phyloP scores from a whole-genome alignment of 2,797 vertebrate genomes.

The Scleropages formosus region DNA sequence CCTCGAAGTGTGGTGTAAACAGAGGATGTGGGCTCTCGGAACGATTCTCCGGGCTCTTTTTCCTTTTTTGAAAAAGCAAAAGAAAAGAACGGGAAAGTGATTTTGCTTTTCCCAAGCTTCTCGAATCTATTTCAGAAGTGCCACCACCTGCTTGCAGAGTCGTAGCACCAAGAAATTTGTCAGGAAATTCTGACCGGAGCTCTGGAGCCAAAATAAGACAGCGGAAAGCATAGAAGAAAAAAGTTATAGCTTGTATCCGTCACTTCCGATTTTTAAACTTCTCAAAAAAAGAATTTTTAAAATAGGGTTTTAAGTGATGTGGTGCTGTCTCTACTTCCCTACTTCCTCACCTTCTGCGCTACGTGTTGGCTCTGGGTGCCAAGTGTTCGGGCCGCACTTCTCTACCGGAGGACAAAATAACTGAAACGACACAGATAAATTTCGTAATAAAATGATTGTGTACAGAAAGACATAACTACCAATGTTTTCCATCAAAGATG shows the following conservation, averaged over 20 bases:
- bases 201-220: slow-evolving; percentile 4
- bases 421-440: too few species aligned
- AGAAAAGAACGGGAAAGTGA: slow-evolving; percentile 11
- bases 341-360: not conserved
- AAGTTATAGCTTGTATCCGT: not conserved
- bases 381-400: not conserved
- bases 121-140: slow-evolving; percentile 25
- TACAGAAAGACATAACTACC: not conserved
- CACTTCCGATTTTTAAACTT: too few species aligned
- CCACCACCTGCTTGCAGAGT: slow-evolving; percentile 24
- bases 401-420: too few species aligned
- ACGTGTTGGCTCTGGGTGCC: not conserved
- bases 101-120: slow-evolving; percentile 31
- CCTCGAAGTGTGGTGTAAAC: slow-evolving; percentile 6
- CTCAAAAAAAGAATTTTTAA: not conserved
- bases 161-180: slow-evolving; percentile 20
- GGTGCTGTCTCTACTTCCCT: not conserved
- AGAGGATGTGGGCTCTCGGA: slow-evolving; percentile 9
- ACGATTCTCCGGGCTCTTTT: not conserved
- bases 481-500: too few species aligned
- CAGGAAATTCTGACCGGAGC: slow-evolving; percentile 25
- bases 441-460: not conserved
- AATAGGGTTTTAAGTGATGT: slow-evolving; percentile 1
- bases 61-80: not conserved
- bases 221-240: not conserved